Evolutionary conservation across 2,888 invertebrate species (phyloP).

Genomic region (Cheilosia scutellata): DNA sequence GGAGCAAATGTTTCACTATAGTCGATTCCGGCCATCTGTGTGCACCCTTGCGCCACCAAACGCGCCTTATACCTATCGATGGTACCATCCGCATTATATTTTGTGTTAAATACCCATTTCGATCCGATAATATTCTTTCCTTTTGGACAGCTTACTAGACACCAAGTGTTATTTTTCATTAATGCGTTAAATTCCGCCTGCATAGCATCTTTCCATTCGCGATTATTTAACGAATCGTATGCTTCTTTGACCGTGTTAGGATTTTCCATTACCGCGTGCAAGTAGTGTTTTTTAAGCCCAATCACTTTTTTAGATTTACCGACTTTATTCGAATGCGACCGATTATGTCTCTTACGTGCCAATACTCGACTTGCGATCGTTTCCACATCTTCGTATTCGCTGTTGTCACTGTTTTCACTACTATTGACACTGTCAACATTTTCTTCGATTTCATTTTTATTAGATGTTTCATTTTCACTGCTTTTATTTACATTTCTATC

Average conservation of each 20-base stretch:
- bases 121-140: slow-evolving; percentile 54
- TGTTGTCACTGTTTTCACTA: background rate
- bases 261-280: slow-evolving; percentile 1
- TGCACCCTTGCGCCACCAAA: slow-evolving; percentile 21
- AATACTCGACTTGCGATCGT: slow-evolving; percentile 15
- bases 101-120: slow-evolving; percentile 67
- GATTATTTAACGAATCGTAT: slow-evolving; percentile 24
- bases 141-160: slow-evolving; percentile 70
- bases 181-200: slow-evolving; percentile 70
- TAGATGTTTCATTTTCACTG: slow-evolving; percentile 1
- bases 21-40: slow-evolving; percentile 75
- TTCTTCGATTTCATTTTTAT: slow-evolving; percentile 3
- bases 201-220: slow-evolving; percentile 74
- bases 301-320: background rate
- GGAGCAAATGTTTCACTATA: slow-evolving; percentile 76
- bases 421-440: background rate
- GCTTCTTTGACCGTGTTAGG: slow-evolving; percentile 41
- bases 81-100: slow-evolving; percentile 69
- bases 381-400: background rate
- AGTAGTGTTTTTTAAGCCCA: too few relatives aligned
- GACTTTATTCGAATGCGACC: slow-evolving; percentile 13
- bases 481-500: too few relatives aligned
- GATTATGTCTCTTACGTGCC: slow-evolving; percentile 24
- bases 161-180: slow-evolving; percentile 76
- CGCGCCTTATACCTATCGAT: slow-evolving; percentile 49